These are phyloP conservation scores for Rhabdornis inornatus DNA, from an alignment of 2,113 vertebrate genomes.

Conservation along the genomic window DNA sequence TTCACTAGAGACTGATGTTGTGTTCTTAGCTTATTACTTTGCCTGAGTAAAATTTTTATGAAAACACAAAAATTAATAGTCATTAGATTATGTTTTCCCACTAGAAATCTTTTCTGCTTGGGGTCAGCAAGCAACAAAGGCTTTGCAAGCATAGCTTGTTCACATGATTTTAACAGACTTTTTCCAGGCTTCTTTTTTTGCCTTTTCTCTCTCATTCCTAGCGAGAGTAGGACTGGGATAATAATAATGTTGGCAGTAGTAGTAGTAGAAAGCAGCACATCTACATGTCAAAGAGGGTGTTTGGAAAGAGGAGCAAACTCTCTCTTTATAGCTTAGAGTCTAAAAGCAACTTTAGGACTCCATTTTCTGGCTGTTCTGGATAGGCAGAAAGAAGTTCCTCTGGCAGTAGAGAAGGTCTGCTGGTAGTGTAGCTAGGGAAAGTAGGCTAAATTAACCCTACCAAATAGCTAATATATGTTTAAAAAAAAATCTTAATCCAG, in stretches of 20 bases:
- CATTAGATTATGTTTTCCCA: neutral
- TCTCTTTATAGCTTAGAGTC: neutral
- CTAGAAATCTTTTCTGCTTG: neutral
- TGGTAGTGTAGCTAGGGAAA: neutral
- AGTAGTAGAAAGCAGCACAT: neutral
- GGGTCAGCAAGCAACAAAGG: neutral
- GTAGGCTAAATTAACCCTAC: neutral
- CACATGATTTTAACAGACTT: neutral
- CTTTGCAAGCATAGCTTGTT: neutral
- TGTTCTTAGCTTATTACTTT: neutral
- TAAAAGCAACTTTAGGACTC: neutral
- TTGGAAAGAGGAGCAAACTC: neutral
- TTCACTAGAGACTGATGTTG: neutral
- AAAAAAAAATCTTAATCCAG: neutral
- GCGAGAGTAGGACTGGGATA: neutral
- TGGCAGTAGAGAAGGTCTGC: neutral
- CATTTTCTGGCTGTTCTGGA: neutral
- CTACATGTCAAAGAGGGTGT: neutral
- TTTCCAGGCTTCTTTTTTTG: neutral
- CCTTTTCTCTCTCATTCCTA: neutral
- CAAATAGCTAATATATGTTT: neutral
- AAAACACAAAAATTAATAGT: neutral
- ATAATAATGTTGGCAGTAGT: neutral
- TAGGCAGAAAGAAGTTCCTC: neutral
- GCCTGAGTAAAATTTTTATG: neutral